Conservation (phyloP, 2,113 vertebrate species). For the Coregonus clupeaformis region DNA sequence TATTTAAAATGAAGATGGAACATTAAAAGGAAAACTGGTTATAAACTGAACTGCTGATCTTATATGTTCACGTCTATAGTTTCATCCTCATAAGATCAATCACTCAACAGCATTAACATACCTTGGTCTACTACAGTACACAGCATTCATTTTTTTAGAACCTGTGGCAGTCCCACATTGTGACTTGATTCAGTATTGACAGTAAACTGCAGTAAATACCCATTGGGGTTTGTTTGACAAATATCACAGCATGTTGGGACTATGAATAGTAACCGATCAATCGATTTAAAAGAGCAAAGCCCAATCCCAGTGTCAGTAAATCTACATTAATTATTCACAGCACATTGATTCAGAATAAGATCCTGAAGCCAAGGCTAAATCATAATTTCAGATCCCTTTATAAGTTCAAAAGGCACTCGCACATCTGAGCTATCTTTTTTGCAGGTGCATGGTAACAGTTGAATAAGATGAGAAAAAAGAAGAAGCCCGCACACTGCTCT, state of each 20-base stretch:
- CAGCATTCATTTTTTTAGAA: background rate
- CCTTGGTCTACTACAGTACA: too few relatives aligned
- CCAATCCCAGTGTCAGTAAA: constrained; percentile 6
- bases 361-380: background rate
- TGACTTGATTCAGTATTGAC: background rate
- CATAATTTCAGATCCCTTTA: constrained; percentile 17
- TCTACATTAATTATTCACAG: constrained; percentile 14
- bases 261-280: constrained; percentile 22
- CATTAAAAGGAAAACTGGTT: background rate
- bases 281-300: constrained; percentile 1
- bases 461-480: too few relatives aligned
- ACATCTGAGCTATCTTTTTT: too few relatives aligned
- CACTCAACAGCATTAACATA: too few relatives aligned
- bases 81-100: too few relatives aligned
- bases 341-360: background rate
- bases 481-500: too few relatives aligned
- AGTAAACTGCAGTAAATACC: constrained; percentile 10
- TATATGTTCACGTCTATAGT: background rate
- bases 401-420: too few relatives aligned
- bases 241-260: constrained; percentile 7
- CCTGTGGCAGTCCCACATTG: background rate
- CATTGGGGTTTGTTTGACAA: constrained; percentile 10
- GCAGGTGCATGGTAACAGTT: too few relatives aligned
- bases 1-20: constrained; percentile 23
- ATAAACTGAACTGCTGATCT: background rate